These are phyloP conservation scores for Thereva unica DNA, from an alignment of 2,888 invertebrate genomes.

Conservation along the genomic window DNA sequence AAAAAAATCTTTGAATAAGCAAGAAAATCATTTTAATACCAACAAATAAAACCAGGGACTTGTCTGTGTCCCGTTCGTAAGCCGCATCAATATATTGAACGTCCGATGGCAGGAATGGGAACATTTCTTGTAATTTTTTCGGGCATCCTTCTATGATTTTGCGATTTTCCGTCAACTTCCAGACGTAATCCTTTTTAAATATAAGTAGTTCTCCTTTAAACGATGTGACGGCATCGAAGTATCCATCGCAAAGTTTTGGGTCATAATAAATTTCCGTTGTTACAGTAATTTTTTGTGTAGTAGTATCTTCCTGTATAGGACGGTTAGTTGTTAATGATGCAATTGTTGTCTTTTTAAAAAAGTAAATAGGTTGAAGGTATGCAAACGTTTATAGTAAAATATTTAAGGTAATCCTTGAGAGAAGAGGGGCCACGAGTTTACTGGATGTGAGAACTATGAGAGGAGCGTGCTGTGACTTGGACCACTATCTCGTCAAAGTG, in stretches of 20 bases:
- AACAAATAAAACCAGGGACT: slow-evolving; percentile 69
- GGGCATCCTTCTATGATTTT: slow-evolving; percentile 61
- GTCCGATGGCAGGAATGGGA: slow-evolving; percentile 63
- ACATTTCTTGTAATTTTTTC: slow-evolving; percentile 63
- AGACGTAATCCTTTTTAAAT: slow-evolving; percentile 68
- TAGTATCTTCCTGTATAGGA: slow-evolving; percentile 16
- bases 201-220: slow-evolving; percentile 65
- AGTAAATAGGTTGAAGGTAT: too few relatives aligned
- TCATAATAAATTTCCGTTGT: slow-evolving; percentile 45
- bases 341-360: background rate
- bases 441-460: too few relatives aligned
- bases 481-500: too few relatives aligned
- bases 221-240: slow-evolving; percentile 70
- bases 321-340: slow-evolving; percentile 20
- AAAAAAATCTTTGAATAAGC: background rate
- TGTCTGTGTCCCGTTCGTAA: slow-evolving; percentile 69
- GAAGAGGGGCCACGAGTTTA: too few relatives aligned
- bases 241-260: slow-evolving; percentile 69
- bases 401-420: too few relatives aligned
- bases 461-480: slow-evolving; percentile 67
- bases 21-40: slow-evolving; percentile 56
- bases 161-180: slow-evolving; percentile 64
- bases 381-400: too few relatives aligned
- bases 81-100: slow-evolving; percentile 68
- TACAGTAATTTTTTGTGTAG: slow-evolving; percentile 33